A percentile compares a stretch with the other conserved stretches of the same genome.
Conservation (phyloP, 2,888 invertebrate genomes). For the Mechanitis mazaeus region DNA sequence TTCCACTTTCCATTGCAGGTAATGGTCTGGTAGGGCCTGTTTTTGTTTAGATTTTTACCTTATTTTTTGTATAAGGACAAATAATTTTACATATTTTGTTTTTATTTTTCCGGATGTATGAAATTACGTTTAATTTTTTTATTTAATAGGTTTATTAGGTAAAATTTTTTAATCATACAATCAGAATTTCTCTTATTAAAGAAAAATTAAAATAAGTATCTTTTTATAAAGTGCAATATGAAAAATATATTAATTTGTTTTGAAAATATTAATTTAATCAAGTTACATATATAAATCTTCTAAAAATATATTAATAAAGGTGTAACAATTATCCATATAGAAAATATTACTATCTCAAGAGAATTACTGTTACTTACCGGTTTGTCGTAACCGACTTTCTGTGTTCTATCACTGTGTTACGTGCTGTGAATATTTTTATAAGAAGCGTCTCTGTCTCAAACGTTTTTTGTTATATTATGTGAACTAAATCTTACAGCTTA, state of each 20-base stretch:
- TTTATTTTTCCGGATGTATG: too few species aligned
- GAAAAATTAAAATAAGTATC: too few species aligned
- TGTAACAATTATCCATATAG: slow-evolving; percentile 22
- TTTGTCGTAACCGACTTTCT: slow-evolving; percentile 40
- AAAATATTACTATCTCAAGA: slow-evolving; percentile 14
- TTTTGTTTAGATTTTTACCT: slow-evolving; percentile 20
- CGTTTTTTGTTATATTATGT: too few species aligned
- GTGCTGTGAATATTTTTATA: slow-evolving; percentile 19
- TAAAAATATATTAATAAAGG: slow-evolving; percentile 1
- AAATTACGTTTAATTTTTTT: too few species aligned
- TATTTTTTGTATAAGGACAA: neutral
- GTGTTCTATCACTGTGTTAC: slow-evolving; percentile 15
- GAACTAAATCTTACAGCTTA: too few species aligned
- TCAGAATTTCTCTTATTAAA: too few species aligned
- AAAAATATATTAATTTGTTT: neutral
- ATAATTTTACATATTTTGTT: too few species aligned
- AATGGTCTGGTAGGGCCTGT: slow-evolving; percentile 26
- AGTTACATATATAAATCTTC: neutral
- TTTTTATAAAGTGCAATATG: too few species aligned
- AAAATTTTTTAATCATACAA: too few species aligned
- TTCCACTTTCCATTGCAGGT: slow-evolving; percentile 48
- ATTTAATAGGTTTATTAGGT: too few species aligned
- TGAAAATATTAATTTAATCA: too few species aligned
- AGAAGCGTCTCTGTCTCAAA: neutral
- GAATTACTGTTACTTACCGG: slow-evolving; percentile 51